phyloP scores from a whole-genome alignment of 2,888 invertebrate species.

The Clostera curtula region DNA sequence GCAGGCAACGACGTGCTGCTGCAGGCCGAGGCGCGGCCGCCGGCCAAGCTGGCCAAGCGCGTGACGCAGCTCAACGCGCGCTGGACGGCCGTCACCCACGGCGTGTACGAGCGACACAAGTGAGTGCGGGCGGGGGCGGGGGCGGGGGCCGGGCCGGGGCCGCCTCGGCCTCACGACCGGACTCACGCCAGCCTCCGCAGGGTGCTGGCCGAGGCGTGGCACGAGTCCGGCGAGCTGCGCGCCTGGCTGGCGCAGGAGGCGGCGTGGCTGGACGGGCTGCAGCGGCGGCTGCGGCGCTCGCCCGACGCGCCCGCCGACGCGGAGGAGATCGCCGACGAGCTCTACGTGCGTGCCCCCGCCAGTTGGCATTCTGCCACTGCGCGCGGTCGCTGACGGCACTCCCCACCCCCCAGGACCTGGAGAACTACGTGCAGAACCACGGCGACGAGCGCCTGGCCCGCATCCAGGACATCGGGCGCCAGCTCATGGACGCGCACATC shows the following conservation, averaged over 20 bases:
- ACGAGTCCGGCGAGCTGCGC: conserved; percentile 85
- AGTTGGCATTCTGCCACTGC: too few species aligned
- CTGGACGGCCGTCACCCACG: conserved; percentile 82
- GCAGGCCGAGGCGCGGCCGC: conserved; percentile 61
- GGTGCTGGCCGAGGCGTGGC: conserved; percentile 82
- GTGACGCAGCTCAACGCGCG: conserved; percentile 81
- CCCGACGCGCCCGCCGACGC: conserved; percentile 87
- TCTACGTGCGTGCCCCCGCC: conserved; percentile 78
- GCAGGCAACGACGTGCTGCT: conserved; percentile 78
- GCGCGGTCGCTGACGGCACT: background rate
- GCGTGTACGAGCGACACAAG: conserved; percentile 80
- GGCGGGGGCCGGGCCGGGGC: too few species aligned
- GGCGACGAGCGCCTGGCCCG: conserved; percentile 81
- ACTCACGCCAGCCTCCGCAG: too few species aligned
- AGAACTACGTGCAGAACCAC: conserved; percentile 85
- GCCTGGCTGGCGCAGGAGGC: conserved; percentile 84
- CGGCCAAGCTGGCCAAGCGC: conserved; percentile 77
- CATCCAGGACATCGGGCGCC: conserved; percentile 83
- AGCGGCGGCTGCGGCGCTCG: conserved; percentile 82
- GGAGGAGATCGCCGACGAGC: conserved; percentile 92
- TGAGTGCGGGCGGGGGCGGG: conserved; percentile 22
- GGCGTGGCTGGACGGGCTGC: conserved; percentile 87
- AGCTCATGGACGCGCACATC: conserved; percentile 83
- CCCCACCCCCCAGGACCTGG: conserved; percentile 78
- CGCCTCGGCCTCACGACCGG: too few species aligned